Percentiles rank a stretch among this genome's conserved stretches.
Evolutionary conservation across 1,140 invertebrate species (phyloP).

Genomic region (Magallana ariakensis): DNA sequence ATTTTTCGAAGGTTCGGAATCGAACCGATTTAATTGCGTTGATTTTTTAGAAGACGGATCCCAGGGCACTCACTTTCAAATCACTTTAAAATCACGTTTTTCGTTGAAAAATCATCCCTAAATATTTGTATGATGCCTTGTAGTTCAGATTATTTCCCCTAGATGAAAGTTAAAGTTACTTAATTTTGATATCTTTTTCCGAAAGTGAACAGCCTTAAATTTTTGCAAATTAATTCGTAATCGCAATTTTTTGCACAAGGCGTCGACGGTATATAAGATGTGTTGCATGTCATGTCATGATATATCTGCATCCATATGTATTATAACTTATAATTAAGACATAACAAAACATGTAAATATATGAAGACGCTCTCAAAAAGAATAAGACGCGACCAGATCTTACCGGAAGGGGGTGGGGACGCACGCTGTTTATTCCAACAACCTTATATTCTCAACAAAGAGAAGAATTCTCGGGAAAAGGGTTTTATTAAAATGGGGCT

Average conservation of each 20-base stretch:
- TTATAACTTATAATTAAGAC: too few relatives aligned
- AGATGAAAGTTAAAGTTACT: too few relatives aligned
- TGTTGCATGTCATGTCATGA: too few relatives aligned
- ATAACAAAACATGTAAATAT: too few relatives aligned
- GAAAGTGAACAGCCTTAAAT: not conserved
- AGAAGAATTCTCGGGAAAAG: too few relatives aligned
- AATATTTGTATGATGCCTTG: not conserved
- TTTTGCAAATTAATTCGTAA: not conserved
- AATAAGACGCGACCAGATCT: too few relatives aligned
- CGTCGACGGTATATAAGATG: not conserved
- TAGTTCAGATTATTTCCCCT: not conserved
- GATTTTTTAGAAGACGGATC: not conserved
- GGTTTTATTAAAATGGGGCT: too few relatives aligned
- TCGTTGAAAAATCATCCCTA: not conserved
- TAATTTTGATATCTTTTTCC: not conserved
- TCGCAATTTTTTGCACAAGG: not conserved
- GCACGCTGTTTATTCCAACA: too few relatives aligned
- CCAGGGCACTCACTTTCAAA: not conserved
- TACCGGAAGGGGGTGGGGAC: too few relatives aligned
- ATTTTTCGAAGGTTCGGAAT: conserved; percentile 2
- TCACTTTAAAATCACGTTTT: not conserved
- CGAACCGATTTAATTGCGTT: not conserved
- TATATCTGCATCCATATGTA: too few relatives aligned
- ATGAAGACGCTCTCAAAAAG: too few relatives aligned
- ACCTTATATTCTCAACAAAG: too few relatives aligned